These are phyloP conservation scores for Arctocebus calabarensis DNA, from an alignment of 2,797 vertebrate genomes.

Conservation along the genomic window DNA sequence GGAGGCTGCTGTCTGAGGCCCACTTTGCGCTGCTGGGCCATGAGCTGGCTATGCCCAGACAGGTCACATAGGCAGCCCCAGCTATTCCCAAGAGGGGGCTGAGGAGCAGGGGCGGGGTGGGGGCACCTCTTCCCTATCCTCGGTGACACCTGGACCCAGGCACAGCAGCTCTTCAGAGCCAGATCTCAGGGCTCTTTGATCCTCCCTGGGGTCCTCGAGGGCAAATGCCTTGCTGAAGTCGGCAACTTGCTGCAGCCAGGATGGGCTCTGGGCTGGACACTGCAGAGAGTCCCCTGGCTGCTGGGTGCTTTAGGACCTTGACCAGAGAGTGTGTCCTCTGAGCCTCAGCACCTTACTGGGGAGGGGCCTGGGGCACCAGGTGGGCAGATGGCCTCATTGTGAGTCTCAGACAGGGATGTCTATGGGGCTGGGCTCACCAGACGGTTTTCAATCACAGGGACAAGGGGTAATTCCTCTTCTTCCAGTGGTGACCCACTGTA, in stretches of 20 bases:
- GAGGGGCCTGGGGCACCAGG: too few species aligned
- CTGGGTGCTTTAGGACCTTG: too few species aligned
- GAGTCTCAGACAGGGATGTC: background rate
- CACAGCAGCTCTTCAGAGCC: background rate
- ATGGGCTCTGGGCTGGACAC: too few species aligned
- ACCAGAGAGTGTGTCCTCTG: background rate
- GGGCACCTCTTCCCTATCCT: too few species aligned
- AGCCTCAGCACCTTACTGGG: background rate
- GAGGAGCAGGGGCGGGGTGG: background rate
- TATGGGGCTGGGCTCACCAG: background rate
- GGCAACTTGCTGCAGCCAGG: background rate
- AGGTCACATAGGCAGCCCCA: background rate
- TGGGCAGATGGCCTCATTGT: too few species aligned
- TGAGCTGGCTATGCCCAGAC: background rate
- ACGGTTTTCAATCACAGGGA: background rate
- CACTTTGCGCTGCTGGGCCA: too few species aligned
- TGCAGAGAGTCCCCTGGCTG: accelerated
- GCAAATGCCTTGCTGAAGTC: too few species aligned
- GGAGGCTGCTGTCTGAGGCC: background rate
- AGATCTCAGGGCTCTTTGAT: background rate
- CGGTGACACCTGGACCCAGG: too few species aligned
- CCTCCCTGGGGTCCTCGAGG: background rate
- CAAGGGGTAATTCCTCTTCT: background rate
- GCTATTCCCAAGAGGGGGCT: background rate
- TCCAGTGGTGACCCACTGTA: background rate